A percentile compares a stretch with the other conserved stretches of the same genome.
Conservation (phyloP, 2,888 invertebrate species). For the Notodonta dromedarius region DNA sequence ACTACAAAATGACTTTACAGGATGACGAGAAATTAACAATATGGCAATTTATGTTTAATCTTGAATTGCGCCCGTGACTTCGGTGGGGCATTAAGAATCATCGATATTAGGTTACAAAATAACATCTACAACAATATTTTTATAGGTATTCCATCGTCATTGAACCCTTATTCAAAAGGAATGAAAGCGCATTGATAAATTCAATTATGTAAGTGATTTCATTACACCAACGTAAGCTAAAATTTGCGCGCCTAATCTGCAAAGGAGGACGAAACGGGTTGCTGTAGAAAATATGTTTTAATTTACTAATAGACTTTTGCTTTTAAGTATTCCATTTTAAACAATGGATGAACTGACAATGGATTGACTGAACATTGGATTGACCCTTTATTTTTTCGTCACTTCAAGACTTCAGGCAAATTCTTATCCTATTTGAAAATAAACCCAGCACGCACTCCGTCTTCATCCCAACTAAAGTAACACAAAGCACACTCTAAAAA, state of each 20-base stretch:
- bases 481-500: not conserved
- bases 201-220: slow-evolving; percentile 21
- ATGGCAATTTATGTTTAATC: not conserved
- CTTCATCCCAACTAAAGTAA: slow-evolving; percentile 17
- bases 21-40: slow-evolving; percentile 7
- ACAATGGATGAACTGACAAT: too few species aligned
- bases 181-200: slow-evolving; percentile 23
- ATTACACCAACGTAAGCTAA: slow-evolving; percentile 12
- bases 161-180: not conserved
- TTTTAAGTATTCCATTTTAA: too few species aligned
- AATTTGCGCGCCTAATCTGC: not conserved
- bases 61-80: too few species aligned
- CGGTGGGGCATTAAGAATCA: too few species aligned
- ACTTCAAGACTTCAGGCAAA: too few species aligned
- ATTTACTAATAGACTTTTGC: too few species aligned
- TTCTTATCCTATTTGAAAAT: too few species aligned
- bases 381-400: too few species aligned
- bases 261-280: not conserved
- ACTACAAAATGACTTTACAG: slow-evolving; percentile 14
- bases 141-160: too few species aligned
- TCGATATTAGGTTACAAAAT: too few species aligned
- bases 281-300: not conserved
- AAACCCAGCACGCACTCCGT: slow-evolving; percentile 5
- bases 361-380: too few species aligned
- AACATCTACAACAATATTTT: too few species aligned